Evolutionary conservation across 2,113 vertebrate species (phyloP), one percentile per base, ranked within the genome.

Genomic region (Genyomyrus donnyi): DNA sequence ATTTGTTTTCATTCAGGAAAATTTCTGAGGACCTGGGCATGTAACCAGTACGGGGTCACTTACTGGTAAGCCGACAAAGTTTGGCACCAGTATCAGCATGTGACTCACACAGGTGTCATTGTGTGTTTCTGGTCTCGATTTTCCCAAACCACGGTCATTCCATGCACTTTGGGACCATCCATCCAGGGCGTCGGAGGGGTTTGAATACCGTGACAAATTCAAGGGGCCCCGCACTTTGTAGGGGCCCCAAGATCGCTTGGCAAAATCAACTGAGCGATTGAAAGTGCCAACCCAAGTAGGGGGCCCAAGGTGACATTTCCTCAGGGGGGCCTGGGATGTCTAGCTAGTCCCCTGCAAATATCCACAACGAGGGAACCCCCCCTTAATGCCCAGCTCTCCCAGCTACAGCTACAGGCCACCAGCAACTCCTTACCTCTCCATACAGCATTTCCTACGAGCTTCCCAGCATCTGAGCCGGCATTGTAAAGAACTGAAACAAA

Each of bases 1-100:
- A 35, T 88, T 90, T 87, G 56, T 84, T 80, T 93, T 91, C 90
- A 92, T 80, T 70, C 50, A 1, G 42, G 77, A 5, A 52, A 42
- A 27, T 56, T 31, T 83, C 31, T 53, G 88, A 74, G 80, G 9
- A 85, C 87, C 77, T 66, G 86, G 3, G 91, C 91, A 50, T 48
- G 46, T 17, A 62, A 58, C 31, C 49, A 91, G 87, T 92, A 91
- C 85, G 77, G 17, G 3, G 83, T 45, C 21, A 42, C 45, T 48
- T 70, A 90, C 27, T 42, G 56, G 11, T 80, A 62, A 15, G 10
- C 48, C 3, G 5, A 21, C 49, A 87, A n/a, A 53, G 31, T 15
- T 11, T 84, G 80, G 6, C 39, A 85, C 17, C 80, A 48, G 39
- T 19, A 85, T 46, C 56, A 58, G 80, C 39, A 21, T 9, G 46